Conservation (phyloP, 2,888 invertebrate genomes). For the Adelphocoris suturalis region DNA sequence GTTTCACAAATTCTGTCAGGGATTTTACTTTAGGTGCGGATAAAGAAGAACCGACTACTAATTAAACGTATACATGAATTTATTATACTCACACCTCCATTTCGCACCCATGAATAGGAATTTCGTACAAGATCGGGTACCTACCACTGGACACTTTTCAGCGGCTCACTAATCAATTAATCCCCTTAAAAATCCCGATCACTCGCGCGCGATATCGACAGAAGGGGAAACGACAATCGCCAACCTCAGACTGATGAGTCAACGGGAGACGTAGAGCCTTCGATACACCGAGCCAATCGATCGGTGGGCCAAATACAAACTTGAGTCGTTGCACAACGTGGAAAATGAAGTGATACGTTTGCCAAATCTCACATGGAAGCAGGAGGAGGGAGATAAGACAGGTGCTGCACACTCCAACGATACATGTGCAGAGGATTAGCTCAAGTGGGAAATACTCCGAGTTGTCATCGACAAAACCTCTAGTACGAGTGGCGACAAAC, state of each 20-base stretch:
- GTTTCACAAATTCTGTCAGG: no score
- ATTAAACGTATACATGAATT: no score
- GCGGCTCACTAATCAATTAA: neutral
- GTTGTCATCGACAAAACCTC: neutral
- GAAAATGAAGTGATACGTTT: neutral
- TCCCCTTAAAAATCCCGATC: neutral
- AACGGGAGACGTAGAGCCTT: conserved; percentile 1
- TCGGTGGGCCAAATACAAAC: neutral
- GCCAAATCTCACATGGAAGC: neutral
- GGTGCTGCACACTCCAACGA: neutral
- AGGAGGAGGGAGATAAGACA: neutral
- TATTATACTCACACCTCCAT: conserved; percentile 22
- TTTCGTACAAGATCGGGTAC: neutral
- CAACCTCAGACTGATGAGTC: conserved; percentile 2
- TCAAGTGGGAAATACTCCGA: neutral
- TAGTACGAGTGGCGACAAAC: no score
- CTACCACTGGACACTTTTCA: neutral
- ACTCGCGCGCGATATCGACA: neutral
- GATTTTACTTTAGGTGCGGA: no score
- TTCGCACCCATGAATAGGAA: conserved; percentile 7
- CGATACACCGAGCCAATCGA: conserved; percentile 4
- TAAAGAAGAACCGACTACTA: no score
- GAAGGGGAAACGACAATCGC: neutral
- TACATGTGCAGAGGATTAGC: neutral
- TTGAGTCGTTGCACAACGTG: conserved; percentile 24